These are phyloP conservation scores for Limnephilus lunatus DNA, from an alignment of 2,888 invertebrate species.

Conservation along the genomic window DNA sequence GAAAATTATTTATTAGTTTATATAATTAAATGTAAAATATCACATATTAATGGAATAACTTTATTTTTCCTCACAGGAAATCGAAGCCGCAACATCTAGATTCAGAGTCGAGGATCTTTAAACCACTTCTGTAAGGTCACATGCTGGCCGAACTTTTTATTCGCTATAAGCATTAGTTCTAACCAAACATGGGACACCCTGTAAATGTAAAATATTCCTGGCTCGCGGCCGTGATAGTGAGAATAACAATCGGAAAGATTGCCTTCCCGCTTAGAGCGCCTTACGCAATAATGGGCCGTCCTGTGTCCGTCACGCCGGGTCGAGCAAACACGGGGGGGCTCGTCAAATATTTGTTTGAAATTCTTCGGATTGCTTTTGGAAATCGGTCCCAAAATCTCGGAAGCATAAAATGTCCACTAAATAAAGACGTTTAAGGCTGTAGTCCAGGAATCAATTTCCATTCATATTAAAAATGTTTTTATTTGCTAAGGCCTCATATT, in stretches of 20 bases:
- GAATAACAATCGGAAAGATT: constrained; percentile 54
- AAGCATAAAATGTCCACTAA: constrained; percentile 15
- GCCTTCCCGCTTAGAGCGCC: constrained; percentile 4
- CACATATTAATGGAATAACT: too few species aligned
- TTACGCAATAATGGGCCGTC: background rate
- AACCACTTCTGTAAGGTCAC: too few species aligned
- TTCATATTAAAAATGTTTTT: background rate
- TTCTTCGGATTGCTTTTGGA: constrained; percentile 34
- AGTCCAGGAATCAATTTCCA: background rate
- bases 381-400: constrained; percentile 31
- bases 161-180: background rate
- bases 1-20: too few species aligned
- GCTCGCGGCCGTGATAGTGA: constrained; percentile 17
- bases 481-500: background rate
- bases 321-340: constrained; percentile 29
- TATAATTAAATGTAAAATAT: too few species aligned
- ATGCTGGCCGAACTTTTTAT: too few species aligned
- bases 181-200: background rate
- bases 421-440: constrained; percentile 1
- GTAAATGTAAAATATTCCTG: background rate
- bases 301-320: constrained; percentile 18
- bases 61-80: too few species aligned
- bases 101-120: too few species aligned
- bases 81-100: too few species aligned
- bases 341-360: constrained; percentile 51